A percentile compares a stretch with the other conserved stretches of the same genome.
These are phyloP conservation scores for Cryptocephalus moraei DNA, from an alignment of 2,888 invertebrate species.

Conservation along the genomic window DNA sequence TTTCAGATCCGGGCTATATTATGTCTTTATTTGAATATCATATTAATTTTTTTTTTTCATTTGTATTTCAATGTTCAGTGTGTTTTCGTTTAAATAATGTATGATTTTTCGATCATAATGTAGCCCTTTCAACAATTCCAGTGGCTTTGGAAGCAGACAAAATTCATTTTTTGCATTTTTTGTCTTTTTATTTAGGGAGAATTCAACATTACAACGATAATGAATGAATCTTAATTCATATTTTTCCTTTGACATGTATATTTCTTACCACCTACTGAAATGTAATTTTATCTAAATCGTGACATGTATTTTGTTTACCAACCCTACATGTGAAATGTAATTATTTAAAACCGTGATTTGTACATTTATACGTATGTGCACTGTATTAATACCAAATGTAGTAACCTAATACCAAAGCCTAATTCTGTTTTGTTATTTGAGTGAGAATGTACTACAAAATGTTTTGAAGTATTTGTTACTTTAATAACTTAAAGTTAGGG, in stretches of 20 bases:
- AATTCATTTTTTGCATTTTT: constrained; percentile 30
- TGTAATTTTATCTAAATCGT: constrained; percentile 18
- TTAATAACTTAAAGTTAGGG: too few relatives aligned
- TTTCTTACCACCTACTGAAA: constrained; percentile 15
- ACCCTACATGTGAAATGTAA: constrained; percentile 26
- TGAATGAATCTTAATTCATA: constrained; percentile 16
- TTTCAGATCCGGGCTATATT: constrained; percentile 28
- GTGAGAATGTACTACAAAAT: constrained; percentile 33
- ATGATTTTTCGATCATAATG: constrained; percentile 16
- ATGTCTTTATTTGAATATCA: constrained; percentile 10
- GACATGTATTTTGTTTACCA: constrained; percentile 19
- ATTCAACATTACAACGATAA: constrained; percentile 25
- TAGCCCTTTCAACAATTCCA: constrained; percentile 22
- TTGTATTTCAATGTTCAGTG: neutral
- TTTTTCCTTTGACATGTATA: constrained; percentile 20
- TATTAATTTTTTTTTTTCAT: constrained; percentile 1
- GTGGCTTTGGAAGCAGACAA: constrained; percentile 28
- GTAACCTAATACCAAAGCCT: constrained; percentile 10
- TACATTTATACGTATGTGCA: constrained; percentile 16
- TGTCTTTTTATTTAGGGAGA: constrained; percentile 33
- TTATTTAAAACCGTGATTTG: constrained; percentile 21
- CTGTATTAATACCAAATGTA: constrained; percentile 7
- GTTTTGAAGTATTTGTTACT: constrained; percentile 24
- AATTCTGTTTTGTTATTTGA: constrained; percentile 12
- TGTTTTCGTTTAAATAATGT: neutral